phyloP scores from a whole-genome alignment of 2,113 vertebrate genomes.

The Peromyscus leucopus region DNA sequence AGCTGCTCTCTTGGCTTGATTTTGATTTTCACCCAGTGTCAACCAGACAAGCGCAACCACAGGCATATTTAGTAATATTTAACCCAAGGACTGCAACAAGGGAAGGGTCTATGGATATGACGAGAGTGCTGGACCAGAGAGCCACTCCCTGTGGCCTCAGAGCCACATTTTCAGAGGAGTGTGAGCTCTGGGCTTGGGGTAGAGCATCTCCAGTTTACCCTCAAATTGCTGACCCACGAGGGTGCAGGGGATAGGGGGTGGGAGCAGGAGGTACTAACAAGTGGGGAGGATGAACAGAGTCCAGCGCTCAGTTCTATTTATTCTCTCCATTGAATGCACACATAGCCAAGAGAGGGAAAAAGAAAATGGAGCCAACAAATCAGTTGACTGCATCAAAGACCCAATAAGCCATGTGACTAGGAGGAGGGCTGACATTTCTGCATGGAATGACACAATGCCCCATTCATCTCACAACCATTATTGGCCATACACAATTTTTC shows the following conservation, averaged over 20 bases:
- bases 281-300: neutral
- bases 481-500: neutral
- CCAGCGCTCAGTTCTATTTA: neutral
- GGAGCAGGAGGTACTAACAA: neutral
- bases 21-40: constrained; percentile 83
- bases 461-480: neutral
- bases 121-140: neutral
- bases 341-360: neutral
- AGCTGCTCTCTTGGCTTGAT: constrained; percentile 80
- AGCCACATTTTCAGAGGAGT: neutral
- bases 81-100: constrained; percentile 74
- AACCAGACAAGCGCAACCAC: constrained; percentile 84
- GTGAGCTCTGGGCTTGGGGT: neutral
- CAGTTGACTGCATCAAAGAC: neutral
- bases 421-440: neutral
- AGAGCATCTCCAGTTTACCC: neutral
- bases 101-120: constrained; percentile 7
- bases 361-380: neutral
- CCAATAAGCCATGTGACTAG: neutral
- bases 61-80: constrained; percentile 84
- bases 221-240: neutral
- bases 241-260: neutral
- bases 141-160: neutral
- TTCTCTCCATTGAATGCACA: neutral
- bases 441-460: neutral